Conservation (phyloP, 2,888 invertebrate species). For the Crioceris asparagi region DNA sequence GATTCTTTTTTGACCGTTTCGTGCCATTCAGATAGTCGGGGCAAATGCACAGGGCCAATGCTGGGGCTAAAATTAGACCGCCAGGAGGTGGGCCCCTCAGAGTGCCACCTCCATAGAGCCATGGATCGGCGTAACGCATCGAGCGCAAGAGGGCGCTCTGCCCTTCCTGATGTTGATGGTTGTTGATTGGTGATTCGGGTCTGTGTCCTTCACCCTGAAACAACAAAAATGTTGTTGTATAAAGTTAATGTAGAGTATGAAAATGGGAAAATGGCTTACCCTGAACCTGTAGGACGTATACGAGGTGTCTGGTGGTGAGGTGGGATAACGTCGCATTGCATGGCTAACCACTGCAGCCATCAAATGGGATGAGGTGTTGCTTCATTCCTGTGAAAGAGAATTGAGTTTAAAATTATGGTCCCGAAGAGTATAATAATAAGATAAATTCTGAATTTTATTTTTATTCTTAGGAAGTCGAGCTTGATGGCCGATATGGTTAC, state of each 20-base stretch:
- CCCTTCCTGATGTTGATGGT: slow-evolving; percentile 20
- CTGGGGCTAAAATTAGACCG: slow-evolving; percentile 42
- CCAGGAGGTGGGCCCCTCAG: slow-evolving; percentile 26
- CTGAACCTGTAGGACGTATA: slow-evolving; percentile 50
- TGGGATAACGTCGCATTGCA: slow-evolving; percentile 56
- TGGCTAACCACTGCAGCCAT: slow-evolving; percentile 58
- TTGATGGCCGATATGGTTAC: too few relatives aligned
- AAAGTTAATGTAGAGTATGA: background rate
- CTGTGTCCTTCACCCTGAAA: slow-evolving; percentile 13
- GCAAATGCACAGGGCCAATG: slow-evolving; percentile 71
- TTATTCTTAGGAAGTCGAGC: too few relatives aligned
- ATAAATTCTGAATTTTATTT: too few relatives aligned
- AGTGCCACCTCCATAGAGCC: slow-evolving; percentile 70
- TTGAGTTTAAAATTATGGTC: too few relatives aligned
- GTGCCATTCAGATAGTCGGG: slow-evolving; percentile 71
- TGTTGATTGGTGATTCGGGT: too few relatives aligned
- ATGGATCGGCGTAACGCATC: slow-evolving; percentile 77
- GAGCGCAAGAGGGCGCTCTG: slow-evolving; percentile 68
- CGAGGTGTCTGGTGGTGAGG: slow-evolving; percentile 51
- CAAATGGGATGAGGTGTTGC: slow-evolving; percentile 44
- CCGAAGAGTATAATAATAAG: too few relatives aligned
- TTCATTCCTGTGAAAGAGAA: slow-evolving; percentile 54
- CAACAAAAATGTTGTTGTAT: background rate
- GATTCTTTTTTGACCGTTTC: slow-evolving; percentile 55
- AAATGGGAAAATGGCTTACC: slow-evolving; percentile 32